phyloP scores from a whole-genome alignment of 2,797 vertebrate species.

The Molossus alvarezi region DNA sequence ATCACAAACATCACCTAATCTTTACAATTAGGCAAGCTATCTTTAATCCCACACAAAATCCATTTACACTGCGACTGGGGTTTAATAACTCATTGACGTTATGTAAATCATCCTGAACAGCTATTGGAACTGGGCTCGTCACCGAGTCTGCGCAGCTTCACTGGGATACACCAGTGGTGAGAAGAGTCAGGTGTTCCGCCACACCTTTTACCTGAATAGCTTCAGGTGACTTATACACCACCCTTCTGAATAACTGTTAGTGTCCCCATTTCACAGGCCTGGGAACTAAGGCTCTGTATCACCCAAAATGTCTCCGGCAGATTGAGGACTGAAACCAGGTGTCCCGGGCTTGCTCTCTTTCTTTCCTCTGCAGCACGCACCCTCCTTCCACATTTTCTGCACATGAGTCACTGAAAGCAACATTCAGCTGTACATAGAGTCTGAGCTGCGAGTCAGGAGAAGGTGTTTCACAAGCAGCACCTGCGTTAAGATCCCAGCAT shows the following conservation, averaged over 20 bases:
- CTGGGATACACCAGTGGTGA: not conserved
- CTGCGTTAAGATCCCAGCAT: slow-evolving; percentile 49
- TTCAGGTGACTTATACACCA: not conserved
- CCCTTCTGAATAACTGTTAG: not conserved
- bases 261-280: not conserved
- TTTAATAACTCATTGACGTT: slow-evolving; percentile 10
- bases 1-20: not conserved
- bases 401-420: not conserved
- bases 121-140: not conserved
- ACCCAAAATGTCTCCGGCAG: not conserved
- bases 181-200: not conserved
- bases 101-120: not conserved
- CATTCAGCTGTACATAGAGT: slow-evolving; percentile 47
- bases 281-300: not conserved
- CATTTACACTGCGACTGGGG: not conserved
- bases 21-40: not conserved
- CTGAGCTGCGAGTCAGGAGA: slow-evolving; percentile 72
- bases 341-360: not conserved
- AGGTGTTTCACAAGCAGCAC: slow-evolving; percentile 70
- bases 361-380: not conserved
- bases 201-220: not conserved
- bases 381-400: not conserved
- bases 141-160: not conserved
- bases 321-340: not conserved
- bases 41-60: slow-evolving; percentile 49